Evolutionary conservation across 35 echinoderm and acorn worm genomes (phyloP), one percentile per base, ranked within the genome.

Genomic region (Strongylocentrotus purpuratus): DNA sequence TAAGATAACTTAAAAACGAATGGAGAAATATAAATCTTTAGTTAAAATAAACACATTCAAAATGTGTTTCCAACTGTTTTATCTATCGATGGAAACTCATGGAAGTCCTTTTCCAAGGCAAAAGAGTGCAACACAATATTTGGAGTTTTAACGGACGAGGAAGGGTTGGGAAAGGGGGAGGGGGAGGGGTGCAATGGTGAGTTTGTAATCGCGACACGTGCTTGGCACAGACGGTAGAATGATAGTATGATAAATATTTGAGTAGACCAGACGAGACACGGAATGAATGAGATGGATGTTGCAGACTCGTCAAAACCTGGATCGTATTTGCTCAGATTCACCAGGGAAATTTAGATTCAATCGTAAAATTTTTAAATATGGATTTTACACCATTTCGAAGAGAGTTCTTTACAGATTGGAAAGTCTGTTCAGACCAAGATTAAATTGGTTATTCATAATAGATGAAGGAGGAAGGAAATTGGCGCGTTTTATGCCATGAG

Each of bases 201-300:
- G 28, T 78, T 78, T 4, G 65, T 78, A 78, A 78, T 28, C 65
- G 18, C 65, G 0, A n/a, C 65, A 78, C 65, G 65, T 78, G 65
- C 28, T 7, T 28, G 25, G 4, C 25, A 0, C 65, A 22, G 65
- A 78, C 65, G 1, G 4, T 78, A 18, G 65, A 78, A 78, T 78
- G 20, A 78, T 78, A 78, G 65, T 78, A 22, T 78, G 65, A 78
- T 78, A 78, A 78, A 78, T 78, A 78, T 78, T 78, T 78, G 65
- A 78, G 65, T 78, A 78, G 65, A 78, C 65, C 20, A 78, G 65
- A n/a, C 65, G 65, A 22, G 65, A 78, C 65, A 28, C 28, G 25
- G 22, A 7, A n/a, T 78, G 65, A 78, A 78, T 78, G 25, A 28
- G 65, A 78, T 78, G 18, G 22, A 78, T 78, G 65, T n/a, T 78